These are phyloP conservation scores for Pyrocoelia pectoralis DNA, from an alignment of 2,888 invertebrate species.

Conservation along the genomic window DNA sequence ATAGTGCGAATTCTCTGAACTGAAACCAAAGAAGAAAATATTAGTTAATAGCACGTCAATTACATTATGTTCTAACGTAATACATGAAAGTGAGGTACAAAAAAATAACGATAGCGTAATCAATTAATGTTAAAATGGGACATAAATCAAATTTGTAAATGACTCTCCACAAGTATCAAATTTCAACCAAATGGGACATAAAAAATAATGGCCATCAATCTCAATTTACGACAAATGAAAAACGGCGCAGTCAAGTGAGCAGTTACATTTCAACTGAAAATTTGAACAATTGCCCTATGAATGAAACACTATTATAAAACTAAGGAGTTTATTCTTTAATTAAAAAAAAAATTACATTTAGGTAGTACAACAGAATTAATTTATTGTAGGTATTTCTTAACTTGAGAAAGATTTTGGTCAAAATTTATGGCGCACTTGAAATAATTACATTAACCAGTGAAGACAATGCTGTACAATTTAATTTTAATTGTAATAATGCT, in stretches of 20 bases:
- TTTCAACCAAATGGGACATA: background rate
- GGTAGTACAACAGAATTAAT: too few species aligned
- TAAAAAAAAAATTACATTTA: too few species aligned
- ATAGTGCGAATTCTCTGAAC: too few species aligned
- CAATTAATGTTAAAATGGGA: background rate
- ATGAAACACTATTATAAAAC: background rate
- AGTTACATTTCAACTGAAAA: background rate
- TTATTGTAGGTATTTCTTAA: too few species aligned
- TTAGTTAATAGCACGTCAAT: too few species aligned
- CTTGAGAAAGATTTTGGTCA: too few species aligned
- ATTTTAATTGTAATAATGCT: background rate
- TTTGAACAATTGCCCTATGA: background rate
- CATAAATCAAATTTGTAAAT: background rate
- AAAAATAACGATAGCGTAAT: background rate
- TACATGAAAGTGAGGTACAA: too few species aligned
- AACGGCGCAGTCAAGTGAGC: background rate
- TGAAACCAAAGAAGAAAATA: too few species aligned
- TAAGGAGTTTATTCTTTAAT: background rate
- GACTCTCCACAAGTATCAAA: background rate
- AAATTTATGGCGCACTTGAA: too few species aligned
- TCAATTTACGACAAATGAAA: background rate
- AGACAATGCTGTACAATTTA: background rate
- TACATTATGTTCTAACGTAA: too few species aligned
- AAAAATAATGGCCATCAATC: background rate
- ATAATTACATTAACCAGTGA: too few species aligned